Conservation (phyloP, 2,797 vertebrate species). For the Peromyscus aztecus region DNA sequence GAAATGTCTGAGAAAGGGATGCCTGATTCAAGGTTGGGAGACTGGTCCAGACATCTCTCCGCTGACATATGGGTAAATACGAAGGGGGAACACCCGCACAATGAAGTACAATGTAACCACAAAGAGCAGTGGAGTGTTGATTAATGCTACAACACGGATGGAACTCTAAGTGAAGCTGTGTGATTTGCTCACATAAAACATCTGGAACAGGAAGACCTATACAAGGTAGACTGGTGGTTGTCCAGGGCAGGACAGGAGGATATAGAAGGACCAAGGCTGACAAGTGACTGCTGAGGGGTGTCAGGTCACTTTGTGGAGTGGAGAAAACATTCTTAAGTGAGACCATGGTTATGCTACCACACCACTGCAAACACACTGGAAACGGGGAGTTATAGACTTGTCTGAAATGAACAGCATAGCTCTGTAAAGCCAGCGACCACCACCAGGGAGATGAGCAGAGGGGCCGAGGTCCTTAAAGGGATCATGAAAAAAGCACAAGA, state of each 20-base stretch:
- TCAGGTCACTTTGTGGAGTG: background rate
- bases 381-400: background rate
- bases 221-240: background rate
- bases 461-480: background rate
- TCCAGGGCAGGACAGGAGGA: background rate
- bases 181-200: background rate
- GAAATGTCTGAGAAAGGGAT: background rate
- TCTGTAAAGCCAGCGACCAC: background rate
- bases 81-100: background rate
- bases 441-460: background rate
- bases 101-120: background rate
- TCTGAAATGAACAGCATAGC: background rate
- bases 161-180: background rate
- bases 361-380: background rate
- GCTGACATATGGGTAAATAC: background rate
- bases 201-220: no score
- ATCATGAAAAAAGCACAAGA: background rate
- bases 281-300: background rate
- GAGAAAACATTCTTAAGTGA: slow-evolving; percentile 22
- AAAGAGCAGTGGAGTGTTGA: background rate
- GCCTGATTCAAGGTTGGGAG: background rate
- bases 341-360: background rate
- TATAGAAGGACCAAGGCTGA: background rate
- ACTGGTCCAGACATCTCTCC: background rate
- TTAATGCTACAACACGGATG: background rate